phyloP scores from a whole-genome alignment of 2,113 vertebrate species.

The Psammodynastes pulverulentus region DNA sequence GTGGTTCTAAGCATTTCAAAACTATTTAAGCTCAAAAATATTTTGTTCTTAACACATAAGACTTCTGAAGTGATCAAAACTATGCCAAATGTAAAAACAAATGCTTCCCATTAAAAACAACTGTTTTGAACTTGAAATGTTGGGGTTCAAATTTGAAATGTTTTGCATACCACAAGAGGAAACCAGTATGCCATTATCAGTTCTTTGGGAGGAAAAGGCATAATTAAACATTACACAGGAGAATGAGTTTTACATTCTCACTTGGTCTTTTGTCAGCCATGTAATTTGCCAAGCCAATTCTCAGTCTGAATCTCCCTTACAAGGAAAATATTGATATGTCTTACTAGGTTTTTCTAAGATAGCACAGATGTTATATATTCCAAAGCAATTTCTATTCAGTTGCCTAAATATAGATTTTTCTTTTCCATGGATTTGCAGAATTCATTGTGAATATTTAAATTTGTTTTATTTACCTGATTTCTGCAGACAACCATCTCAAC shows the following conservation, averaged over 20 bases:
- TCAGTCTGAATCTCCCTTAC: background rate
- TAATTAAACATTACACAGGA: background rate
- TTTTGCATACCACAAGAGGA: background rate
- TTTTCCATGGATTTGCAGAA: background rate
- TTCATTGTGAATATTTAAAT: background rate
- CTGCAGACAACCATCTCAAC: background rate
- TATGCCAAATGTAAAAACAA: background rate
- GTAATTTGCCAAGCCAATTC: background rate
- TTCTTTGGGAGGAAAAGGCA: background rate
- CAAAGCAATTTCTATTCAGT: background rate
- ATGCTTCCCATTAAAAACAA: background rate
- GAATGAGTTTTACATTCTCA: background rate
- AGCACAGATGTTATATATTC: background rate
- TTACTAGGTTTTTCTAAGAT: background rate
- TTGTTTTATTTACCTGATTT: background rate
- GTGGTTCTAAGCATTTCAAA: background rate
- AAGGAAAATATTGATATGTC: background rate
- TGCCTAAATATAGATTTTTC: background rate
- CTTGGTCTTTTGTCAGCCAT: background rate
- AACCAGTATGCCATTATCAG: background rate
- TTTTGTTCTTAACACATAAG: background rate
- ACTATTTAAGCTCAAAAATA: background rate
- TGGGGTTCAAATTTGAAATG: background rate
- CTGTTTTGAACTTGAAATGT: background rate
- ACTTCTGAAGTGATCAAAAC: background rate